A percentile compares a stretch with the other conserved stretches of the same genome.
Conservation (phyloP, 2,797 vertebrate genomes). For the Australoheros facetus region DNA sequence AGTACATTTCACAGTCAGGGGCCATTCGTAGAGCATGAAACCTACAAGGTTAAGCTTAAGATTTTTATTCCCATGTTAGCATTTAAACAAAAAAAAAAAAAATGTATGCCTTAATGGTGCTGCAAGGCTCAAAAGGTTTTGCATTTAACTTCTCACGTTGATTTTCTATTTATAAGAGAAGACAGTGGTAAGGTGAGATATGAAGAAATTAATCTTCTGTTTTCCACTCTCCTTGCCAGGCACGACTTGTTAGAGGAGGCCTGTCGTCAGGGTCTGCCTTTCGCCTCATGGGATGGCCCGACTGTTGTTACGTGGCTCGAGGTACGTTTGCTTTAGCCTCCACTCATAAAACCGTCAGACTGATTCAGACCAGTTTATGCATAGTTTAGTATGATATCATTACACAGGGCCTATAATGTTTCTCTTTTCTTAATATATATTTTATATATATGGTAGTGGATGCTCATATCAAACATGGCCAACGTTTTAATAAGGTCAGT, state of each 20-base stretch:
- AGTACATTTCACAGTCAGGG: neutral
- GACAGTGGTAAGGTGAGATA: slow-evolving; percentile 39
- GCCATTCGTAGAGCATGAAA: neutral
- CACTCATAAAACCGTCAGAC: neutral
- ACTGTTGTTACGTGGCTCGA: slow-evolving; percentile 95
- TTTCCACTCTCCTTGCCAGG: slow-evolving; percentile 69
- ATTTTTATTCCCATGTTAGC: neutral
- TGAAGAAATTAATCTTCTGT: slow-evolving; percentile 34
- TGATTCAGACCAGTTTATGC: neutral
- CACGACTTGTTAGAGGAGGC: slow-evolving; percentile 93
- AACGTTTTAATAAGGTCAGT: neutral
- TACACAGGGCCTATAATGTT: neutral
- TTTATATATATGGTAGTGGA: neutral
- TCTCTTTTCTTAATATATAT: neutral
- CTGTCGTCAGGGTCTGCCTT: slow-evolving; percentile 92
- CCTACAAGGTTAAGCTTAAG: neutral
- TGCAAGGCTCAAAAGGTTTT: neutral
- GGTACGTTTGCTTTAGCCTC: slow-evolving; percentile 73
- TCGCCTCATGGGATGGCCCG: slow-evolving; percentile 93
- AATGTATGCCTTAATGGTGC: neutral
- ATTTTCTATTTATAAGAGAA: slow-evolving; percentile 52
- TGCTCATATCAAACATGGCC: neutral
- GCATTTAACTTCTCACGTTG: slow-evolving; percentile 23
- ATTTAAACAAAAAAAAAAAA: neutral
- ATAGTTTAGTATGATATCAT: neutral